Evolutionary conservation across 1,140 invertebrate species (phyloP).

Genomic region (Octopus bimaculoides): DNA sequence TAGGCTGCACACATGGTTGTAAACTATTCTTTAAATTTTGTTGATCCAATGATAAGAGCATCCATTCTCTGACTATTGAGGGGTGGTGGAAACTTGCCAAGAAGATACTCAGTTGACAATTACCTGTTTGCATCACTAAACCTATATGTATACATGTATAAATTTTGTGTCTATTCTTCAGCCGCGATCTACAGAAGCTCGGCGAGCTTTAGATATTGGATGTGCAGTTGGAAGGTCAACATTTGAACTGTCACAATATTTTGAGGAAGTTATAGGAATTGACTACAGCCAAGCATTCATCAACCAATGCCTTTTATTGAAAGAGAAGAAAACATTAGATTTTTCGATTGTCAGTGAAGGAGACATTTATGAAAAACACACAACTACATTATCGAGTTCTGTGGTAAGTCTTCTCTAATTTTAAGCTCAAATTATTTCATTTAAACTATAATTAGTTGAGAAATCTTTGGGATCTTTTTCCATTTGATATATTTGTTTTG

Average conservation of each 20-base stretch:
- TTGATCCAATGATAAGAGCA: too few relatives aligned
- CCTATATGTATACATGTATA: neutral
- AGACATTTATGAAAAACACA: constrained; percentile 33
- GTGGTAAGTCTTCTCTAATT: constrained; percentile 36
- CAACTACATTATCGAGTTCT: constrained; percentile 31
- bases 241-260: constrained; percentile 50
- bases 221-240: constrained; percentile 56
- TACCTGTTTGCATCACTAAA: neutral
- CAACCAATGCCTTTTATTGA: constrained; percentile 50
- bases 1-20: too few relatives aligned
- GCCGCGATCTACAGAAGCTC: constrained; percentile 34
- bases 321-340: constrained; percentile 31
- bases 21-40: too few relatives aligned
- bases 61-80: too few relatives aligned
- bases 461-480: too few relatives aligned
- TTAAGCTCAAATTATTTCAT: neutral
- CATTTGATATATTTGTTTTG: too few relatives aligned
- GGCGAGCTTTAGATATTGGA: constrained; percentile 52
- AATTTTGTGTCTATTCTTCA: constrained; percentile 9
- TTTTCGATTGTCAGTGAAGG: constrained; percentile 47
- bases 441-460: too few relatives aligned
- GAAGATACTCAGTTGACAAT: too few relatives aligned
- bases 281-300: constrained; percentile 56
- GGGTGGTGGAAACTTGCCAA: too few relatives aligned
- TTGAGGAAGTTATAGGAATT: constrained; percentile 53